phyloP scores from a whole-genome alignment of 2,888 invertebrate genomes.

The Hipparchia semele region DNA sequence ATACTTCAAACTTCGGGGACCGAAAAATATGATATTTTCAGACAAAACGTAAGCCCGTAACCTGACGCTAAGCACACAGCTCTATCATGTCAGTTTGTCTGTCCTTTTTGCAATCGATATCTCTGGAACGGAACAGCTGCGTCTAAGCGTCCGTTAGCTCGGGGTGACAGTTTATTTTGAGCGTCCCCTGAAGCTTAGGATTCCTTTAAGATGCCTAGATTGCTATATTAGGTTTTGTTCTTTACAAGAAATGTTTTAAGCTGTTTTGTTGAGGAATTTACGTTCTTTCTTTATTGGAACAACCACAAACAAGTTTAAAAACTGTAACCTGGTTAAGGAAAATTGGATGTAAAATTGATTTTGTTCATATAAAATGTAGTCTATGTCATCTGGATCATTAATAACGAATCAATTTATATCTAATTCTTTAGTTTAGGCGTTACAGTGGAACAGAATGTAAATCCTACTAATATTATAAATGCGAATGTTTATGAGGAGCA shows the following conservation, averaged over 20 bases:
- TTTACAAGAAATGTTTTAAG: background rate
- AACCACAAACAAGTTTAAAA: no score
- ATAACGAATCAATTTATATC: no score
- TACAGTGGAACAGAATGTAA: no score
- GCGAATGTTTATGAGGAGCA: no score
- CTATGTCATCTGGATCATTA: no score
- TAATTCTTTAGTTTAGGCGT: no score
- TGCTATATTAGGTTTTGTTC: constrained; percentile 10
- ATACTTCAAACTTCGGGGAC: background rate
- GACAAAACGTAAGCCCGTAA: constrained; percentile 24
- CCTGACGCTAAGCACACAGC: constrained; percentile 50
- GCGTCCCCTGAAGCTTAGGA: constrained; percentile 26
- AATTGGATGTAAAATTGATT: no score
- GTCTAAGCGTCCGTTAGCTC: constrained; percentile 46
- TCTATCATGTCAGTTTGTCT: constrained; percentile 57
- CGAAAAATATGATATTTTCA: constrained; percentile 15
- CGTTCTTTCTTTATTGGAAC: no score
- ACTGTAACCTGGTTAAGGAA: no score
- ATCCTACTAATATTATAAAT: no score
- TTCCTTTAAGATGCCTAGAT: constrained; percentile 31
- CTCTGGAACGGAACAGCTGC: constrained; percentile 74
- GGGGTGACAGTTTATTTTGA: constrained; percentile 40
- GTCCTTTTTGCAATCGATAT: constrained; percentile 72
- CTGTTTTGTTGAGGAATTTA: background rate
- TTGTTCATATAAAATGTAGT: no score